These are phyloP conservation scores for Leptopilina myrica DNA, from an alignment of 2,888 invertebrate genomes.

Conservation along the genomic window DNA sequence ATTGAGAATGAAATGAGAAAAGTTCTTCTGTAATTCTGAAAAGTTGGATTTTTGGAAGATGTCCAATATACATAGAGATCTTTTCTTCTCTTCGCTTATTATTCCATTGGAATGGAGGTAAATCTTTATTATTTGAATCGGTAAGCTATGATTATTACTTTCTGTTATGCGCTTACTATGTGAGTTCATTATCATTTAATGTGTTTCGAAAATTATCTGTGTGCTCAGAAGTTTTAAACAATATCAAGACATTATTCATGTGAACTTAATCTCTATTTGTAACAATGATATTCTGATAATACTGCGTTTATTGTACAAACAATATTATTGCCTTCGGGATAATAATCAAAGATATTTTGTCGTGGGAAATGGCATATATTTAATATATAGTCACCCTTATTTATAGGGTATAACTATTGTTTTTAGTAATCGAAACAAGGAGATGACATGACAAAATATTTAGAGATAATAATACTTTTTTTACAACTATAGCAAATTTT, in stretches of 20 bases:
- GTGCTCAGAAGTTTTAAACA: slow-evolving; percentile 1
- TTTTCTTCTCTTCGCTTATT: no score
- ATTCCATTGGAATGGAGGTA: not conserved
- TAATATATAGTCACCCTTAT: no score
- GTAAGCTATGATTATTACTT: not conserved
- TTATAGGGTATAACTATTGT: no score
- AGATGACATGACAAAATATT: no score
- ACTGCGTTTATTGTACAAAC: not conserved
- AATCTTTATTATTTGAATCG: slow-evolving; percentile 13
- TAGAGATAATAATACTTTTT: no score
- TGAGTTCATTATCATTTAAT: slow-evolving; percentile 25
- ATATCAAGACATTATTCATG: not conserved
- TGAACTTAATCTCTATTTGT: slow-evolving; percentile 7
- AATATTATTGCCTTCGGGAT: not conserved
- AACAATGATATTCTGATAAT: not conserved
- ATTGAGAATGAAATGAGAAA: slow-evolving; percentile 27
- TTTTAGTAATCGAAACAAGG: no score
- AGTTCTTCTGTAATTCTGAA: not conserved
- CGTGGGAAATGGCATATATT: not conserved
- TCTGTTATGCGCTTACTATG: not conserved
- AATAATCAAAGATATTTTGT: not conserved
- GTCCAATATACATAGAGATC: slow-evolving; percentile 8
- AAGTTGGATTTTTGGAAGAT: not conserved
- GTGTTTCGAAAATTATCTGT: slow-evolving; percentile 11
- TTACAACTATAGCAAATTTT: no score